phyloP scores from a whole-genome alignment of 1,140 invertebrate species.

The Neuroterus valhalla region DNA sequence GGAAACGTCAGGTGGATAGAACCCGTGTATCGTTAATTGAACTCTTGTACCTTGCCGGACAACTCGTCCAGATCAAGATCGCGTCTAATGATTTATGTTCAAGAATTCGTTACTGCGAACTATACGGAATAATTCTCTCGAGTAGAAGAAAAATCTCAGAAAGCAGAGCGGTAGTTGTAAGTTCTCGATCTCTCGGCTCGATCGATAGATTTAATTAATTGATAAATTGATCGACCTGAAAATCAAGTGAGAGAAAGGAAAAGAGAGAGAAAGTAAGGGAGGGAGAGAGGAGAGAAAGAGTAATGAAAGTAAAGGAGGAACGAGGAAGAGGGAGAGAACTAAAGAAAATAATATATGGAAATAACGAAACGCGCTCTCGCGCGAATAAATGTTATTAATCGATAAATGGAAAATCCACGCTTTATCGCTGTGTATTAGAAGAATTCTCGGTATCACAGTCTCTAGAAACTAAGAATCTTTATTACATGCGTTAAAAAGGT shows the following conservation, averaged over 20 bases:
- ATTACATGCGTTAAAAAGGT: conserved; percentile 41
- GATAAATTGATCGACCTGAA: no score
- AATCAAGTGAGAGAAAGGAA: background rate
- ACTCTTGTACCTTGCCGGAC: conserved; percentile 17
- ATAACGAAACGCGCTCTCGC: conserved; percentile 29
- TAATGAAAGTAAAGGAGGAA: conserved; percentile 33
- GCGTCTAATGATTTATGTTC: conserved; percentile 7
- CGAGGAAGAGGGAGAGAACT: conserved; percentile 34
- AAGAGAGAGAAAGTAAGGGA: background rate
- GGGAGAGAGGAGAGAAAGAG: conserved; percentile 21
- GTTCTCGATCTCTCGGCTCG: no score
- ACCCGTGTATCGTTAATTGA: conserved; percentile 21
- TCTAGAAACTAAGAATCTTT: conserved; percentile 63
- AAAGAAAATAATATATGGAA: conserved; percentile 37
- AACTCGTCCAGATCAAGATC: conserved; percentile 1
- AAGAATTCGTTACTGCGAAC: conserved; percentile 9
- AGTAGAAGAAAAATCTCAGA: conserved; percentile 6
- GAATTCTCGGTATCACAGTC: conserved; percentile 65
- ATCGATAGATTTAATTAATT: no score
- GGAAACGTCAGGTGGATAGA: conserved; percentile 5
- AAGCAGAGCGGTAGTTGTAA: no score
- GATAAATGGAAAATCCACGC: conserved; percentile 63
- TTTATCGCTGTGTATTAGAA: conserved; percentile 66
- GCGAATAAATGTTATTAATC: conserved; percentile 58
- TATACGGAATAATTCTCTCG: conserved; percentile 8